Conservation (phyloP, 2,888 invertebrate genomes). For the Eilema depressum region DNA sequence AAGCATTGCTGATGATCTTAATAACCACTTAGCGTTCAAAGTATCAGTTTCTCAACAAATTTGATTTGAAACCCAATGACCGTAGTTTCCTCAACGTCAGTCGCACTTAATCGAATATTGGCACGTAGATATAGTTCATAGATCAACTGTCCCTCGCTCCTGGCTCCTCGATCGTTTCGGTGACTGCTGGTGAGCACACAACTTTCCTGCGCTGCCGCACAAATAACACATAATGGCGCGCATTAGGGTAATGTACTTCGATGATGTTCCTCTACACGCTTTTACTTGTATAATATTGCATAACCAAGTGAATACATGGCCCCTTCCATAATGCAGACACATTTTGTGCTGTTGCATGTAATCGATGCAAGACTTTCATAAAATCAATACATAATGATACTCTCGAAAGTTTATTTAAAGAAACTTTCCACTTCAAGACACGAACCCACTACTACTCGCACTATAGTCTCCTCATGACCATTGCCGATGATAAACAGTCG, state of each 20-base stretch:
- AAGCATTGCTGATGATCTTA: not conserved
- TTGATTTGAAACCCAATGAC: constrained; percentile 1
- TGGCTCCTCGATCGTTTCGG: constrained; percentile 13
- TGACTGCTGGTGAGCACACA: constrained; percentile 15
- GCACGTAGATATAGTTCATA: not conserved
- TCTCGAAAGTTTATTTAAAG: not conserved
- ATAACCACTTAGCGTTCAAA: not conserved
- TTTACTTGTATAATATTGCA: constrained; percentile 21
- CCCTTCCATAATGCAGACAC: constrained; percentile 2
- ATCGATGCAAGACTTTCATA: not conserved
- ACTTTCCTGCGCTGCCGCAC: constrained; percentile 24
- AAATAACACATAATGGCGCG: constrained; percentile 21
- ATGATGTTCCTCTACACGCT: constrained; percentile 14
- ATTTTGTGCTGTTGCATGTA: not conserved
- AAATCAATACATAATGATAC: constrained; percentile 3
- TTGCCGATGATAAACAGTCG: no score
- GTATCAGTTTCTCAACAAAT: not conserved
- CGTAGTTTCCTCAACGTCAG: constrained; percentile 6
- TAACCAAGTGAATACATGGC: constrained; percentile 9
- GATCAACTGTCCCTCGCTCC: not conserved
- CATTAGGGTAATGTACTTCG: constrained; percentile 11
- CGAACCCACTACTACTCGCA: not conserved
- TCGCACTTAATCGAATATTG: constrained; percentile 9
- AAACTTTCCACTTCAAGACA: not conserved
- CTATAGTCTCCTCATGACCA: no score